A percentile compares a stretch with the other conserved stretches of the same genome.
Conservation (phyloP, 2,888 invertebrate genomes). For the Molanna angustata region DNA sequence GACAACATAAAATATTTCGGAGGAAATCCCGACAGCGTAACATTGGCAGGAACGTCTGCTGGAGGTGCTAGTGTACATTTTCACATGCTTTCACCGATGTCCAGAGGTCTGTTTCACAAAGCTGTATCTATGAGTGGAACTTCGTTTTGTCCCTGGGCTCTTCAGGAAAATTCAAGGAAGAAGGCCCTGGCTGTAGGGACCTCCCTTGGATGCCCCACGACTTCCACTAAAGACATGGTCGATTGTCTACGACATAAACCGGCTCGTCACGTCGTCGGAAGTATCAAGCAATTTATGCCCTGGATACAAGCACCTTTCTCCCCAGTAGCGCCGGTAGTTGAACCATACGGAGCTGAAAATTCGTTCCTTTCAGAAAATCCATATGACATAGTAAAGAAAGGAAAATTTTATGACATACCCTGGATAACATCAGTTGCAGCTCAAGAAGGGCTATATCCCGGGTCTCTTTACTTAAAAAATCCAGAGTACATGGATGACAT, state of each 20-base stretch:
- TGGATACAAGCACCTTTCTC: conserved; percentile 67
- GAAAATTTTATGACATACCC: conserved; percentile 63
- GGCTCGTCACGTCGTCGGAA: conserved; percentile 58
- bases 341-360: conserved; percentile 47
- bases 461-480: conserved; percentile 38
- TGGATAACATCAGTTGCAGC: conserved; percentile 66
- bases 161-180: conserved; percentile 55
- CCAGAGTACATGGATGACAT: conserved; percentile 50
- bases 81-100: conserved; percentile 64
- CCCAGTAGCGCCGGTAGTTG: conserved; percentile 71
- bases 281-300: conserved; percentile 47
- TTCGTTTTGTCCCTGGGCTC: conserved; percentile 61
- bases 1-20: conserved; percentile 68
- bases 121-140: conserved; percentile 72
- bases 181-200: conserved; percentile 61
- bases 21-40: conserved; percentile 67
- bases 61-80: conserved; percentile 75
- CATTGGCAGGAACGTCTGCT: conserved; percentile 68
- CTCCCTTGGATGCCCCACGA: conserved; percentile 61
- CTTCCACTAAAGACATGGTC: conserved; percentile 54
- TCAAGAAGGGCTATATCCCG: conserved; percentile 74
- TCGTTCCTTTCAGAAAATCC: conserved; percentile 69
- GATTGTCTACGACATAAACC: conserved; percentile 63
- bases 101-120: conserved; percentile 57
- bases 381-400: conserved; percentile 56